These are phyloP conservation scores for Tetrao urogallus DNA, from an alignment of 2,113 vertebrate genomes.

Conservation along the genomic window DNA sequence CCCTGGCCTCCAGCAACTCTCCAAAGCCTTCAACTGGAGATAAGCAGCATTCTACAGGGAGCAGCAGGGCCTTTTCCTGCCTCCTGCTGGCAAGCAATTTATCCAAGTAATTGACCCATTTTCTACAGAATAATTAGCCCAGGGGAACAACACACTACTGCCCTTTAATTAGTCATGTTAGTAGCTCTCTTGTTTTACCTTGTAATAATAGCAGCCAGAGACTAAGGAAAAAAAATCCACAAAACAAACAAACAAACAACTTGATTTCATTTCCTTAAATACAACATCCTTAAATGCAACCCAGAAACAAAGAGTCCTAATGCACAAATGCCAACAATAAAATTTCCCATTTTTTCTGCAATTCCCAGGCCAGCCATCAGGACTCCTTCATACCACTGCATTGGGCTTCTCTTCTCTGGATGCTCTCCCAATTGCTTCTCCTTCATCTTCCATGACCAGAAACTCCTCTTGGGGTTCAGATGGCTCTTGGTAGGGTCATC, in stretches of 20 bases:
- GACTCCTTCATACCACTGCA: not conserved
- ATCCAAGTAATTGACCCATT: constrained; percentile 45
- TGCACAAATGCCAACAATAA: not conserved
- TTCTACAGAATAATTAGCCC: constrained; percentile 48
- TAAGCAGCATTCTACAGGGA: not conserved
- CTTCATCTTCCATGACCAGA: not conserved
- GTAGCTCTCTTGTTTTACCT: constrained; percentile 4
- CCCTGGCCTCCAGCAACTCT: too few species aligned
- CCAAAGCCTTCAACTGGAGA: not conserved
- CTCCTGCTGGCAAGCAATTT: constrained; percentile 35
- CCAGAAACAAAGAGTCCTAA: constrained; percentile 10
- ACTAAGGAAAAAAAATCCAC: not conserved
- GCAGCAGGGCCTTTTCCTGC: not conserved
- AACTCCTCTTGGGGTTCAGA: not conserved
- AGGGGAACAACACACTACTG: not conserved
- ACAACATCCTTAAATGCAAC: constrained; percentile 1
- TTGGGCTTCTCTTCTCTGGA: not conserved
- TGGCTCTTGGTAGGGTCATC: not conserved
- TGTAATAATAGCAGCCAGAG: not conserved
- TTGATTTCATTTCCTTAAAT: constrained; percentile 26
- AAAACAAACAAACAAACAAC: not conserved
- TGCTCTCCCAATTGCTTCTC: not conserved
- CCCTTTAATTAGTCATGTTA: constrained; percentile 49
- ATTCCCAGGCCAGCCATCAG: not conserved
- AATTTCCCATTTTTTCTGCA: not conserved